Base-by-base conservation (phyloP, 2,888 invertebrate species). In the Linnaemya vulpina region DNA sequence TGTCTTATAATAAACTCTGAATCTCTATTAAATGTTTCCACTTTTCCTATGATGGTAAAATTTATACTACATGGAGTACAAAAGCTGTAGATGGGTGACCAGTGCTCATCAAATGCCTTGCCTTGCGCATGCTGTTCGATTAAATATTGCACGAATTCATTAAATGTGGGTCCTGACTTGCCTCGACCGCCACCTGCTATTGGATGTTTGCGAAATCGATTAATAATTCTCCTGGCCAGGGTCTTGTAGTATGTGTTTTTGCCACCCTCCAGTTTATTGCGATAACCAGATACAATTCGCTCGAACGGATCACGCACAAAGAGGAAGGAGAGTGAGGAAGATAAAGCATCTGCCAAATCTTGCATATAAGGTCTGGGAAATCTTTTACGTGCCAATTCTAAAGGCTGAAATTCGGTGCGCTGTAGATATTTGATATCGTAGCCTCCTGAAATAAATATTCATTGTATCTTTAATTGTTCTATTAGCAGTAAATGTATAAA, bases 241-340 rank as follows among this genome's bases (percentile, higher is more conserved):
- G 95, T 94, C 89, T 95, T 94, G 89, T 96, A 96, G 89, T 94
- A 95, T 9, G 94, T 95, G 86, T 95, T 95, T 2, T 94, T 94
- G 82, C 94, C 93, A 88, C 95, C 94, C 90, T 96, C 95, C 84
- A 97, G 93, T 92, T 96, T 96, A 90, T 96, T 95, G 62, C 96
- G 93, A 90, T 95, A 96, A 15, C 95, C 96, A 67, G 96, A 96
- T 63, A 96, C 93, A 46, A 96, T 92, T 83, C 96, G 93, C 87
- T 96, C 96, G 88, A 96, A 95, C 1, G 96, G 96, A 91, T 96
- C 95, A 55, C 96, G 94, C 3, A 95, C 96, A 35, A 95, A 94
- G 67, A 96, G 91, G 87, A 96, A 94, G 65, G 96, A 95, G 84
- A 95, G 91, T 5, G 95, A 95, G 25, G 94, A 94, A 3, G 94